A percentile compares a stretch with the other conserved stretches of the same genome.
These are phyloP conservation scores for Vicugna pacos DNA, from an alignment of 2,113 vertebrate species.

Conservation along the genomic window DNA sequence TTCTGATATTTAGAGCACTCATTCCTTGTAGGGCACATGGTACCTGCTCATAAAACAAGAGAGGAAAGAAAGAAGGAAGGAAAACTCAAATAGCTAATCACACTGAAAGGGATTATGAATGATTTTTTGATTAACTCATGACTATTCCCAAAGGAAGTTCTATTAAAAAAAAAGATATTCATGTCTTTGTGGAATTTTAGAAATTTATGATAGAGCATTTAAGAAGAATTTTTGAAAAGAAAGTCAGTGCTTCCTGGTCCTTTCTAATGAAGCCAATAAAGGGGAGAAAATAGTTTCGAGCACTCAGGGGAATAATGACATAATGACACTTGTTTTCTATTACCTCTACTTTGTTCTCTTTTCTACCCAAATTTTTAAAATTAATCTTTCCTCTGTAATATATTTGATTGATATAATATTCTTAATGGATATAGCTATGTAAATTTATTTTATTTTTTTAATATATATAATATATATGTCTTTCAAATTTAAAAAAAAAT, in stretches of 20 bases:
- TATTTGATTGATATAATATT: not conserved
- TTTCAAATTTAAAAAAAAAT: too few relatives aligned
- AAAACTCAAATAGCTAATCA: not conserved
- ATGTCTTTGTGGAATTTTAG: not conserved
- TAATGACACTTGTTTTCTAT: not conserved
- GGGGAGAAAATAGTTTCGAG: not conserved
- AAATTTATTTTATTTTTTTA: not conserved
- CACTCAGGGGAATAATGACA: not conserved
- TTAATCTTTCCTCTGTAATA: not conserved
- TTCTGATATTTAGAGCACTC: not conserved
- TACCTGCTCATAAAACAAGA: not conserved
- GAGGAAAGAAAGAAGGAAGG: not conserved
- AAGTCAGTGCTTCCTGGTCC: not conserved
- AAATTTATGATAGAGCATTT: not conserved
- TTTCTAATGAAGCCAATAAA: not conserved
- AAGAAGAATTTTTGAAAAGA: not conserved
- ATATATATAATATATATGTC: too few relatives aligned
- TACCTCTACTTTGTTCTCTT: not conserved
- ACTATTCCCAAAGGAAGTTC: not conserved
- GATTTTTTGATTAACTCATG: not conserved
- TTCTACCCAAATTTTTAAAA: not conserved
- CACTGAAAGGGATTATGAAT: not conserved
- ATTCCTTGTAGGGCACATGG: not conserved
- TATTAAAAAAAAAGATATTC: not conserved
- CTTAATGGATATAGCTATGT: too few relatives aligned